These are phyloP conservation scores for Pteronura brasiliensis DNA, from an alignment of 2,113 vertebrate species.

Conservation along the genomic window DNA sequence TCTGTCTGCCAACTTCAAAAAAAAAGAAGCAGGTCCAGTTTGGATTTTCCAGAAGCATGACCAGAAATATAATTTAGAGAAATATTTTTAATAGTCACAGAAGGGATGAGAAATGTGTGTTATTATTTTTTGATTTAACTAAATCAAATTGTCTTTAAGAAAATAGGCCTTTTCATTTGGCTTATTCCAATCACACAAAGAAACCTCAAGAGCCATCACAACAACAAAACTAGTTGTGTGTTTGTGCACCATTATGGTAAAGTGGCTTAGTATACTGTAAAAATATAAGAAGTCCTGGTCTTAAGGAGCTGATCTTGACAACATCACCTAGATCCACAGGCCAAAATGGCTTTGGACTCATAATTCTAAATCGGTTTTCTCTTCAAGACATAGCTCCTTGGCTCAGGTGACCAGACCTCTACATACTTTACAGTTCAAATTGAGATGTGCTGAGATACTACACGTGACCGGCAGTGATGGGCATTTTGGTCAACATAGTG, in stretches of 20 bases:
- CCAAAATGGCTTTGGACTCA: background rate
- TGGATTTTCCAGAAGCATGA: slow-evolving; percentile 12
- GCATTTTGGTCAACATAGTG: background rate
- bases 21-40: slow-evolving; percentile 16
- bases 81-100: slow-evolving; percentile 28
- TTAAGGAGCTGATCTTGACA: background rate
- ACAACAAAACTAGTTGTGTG: background rate
- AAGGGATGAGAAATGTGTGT: background rate
- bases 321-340: background rate
- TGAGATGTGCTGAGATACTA: background rate
- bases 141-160: background rate
- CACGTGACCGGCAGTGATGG: rapidly evolving
- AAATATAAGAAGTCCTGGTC: background rate
- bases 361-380: background rate
- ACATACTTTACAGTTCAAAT: background rate
- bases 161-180: background rate
- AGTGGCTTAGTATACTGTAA: background rate
- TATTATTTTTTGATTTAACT: background rate
- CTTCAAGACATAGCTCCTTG: background rate
- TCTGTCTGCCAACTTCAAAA: slow-evolving; percentile 56
- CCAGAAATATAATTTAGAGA: slow-evolving; percentile 55
- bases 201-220: background rate
- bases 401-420: background rate
- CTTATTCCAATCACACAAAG: background rate
- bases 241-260: rapidly evolving